A percentile compares a stretch with the other conserved stretches of the same genome.
Conservation (phyloP, 2,797 vertebrate species). For the Serranus cabrilla region DNA sequence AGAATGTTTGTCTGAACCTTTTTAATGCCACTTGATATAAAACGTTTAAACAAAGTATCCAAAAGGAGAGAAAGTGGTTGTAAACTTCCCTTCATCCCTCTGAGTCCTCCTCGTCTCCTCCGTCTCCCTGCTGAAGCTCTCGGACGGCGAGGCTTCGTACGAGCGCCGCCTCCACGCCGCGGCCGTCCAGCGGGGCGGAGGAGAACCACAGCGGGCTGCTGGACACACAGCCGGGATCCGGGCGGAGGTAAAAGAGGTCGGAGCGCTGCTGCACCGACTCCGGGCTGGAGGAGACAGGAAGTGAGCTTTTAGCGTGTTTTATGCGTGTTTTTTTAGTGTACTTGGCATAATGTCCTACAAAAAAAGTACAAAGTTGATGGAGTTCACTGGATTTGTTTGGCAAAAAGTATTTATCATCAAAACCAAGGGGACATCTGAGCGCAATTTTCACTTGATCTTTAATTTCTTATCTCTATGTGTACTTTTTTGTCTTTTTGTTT, state of each 20-base stretch:
- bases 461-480: too few species aligned
- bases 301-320: too few species aligned
- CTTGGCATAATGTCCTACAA: too few species aligned
- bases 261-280: slow-evolving; percentile 90
- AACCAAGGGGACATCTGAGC: too few species aligned
- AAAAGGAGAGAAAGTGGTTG: neutral
- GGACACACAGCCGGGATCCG: slow-evolving; percentile 90
- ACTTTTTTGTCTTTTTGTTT: too few species aligned
- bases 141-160: slow-evolving; percentile 91
- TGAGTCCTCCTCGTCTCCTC: neutral
- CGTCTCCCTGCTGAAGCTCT: slow-evolving; percentile 80
- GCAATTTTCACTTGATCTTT: too few species aligned
- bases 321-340: too few species aligned
- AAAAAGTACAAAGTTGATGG: too few species aligned
- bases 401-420: too few species aligned
- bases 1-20: neutral
- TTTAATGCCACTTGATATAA: neutral
- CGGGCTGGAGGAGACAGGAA: slow-evolving; percentile 78
- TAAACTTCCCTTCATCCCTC: neutral
- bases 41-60: neutral
- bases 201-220: slow-evolving; percentile 96
- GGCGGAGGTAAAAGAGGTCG: slow-evolving; percentile 92
- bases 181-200: slow-evolving; percentile 87
- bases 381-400: too few species aligned
- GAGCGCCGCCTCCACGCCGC: slow-evolving; percentile 92